A percentile compares a stretch with the other conserved stretches of the same genome.
Evolutionary conservation across 1,140 invertebrate species (phyloP).

Genomic region (Colletes latitarsis): DNA sequence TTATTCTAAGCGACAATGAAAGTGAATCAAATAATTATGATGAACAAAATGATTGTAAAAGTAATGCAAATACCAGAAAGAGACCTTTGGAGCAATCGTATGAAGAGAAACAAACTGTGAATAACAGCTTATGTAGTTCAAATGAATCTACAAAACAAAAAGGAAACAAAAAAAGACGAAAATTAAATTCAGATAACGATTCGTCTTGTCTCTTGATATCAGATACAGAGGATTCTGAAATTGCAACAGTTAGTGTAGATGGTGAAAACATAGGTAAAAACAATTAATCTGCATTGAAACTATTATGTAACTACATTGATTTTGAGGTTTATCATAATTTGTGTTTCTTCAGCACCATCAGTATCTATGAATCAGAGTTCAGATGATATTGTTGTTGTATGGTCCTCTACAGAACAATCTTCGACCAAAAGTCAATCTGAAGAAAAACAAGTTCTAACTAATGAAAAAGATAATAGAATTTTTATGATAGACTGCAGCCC

Average conservation of each 20-base stretch:
- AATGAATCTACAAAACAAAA: not conserved
- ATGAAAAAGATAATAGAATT: not conserved
- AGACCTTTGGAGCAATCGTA: not conserved
- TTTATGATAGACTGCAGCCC: conserved; percentile 16
- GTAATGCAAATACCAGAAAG: not conserved
- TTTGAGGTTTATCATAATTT: conserved; percentile 4
- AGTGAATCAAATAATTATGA: conserved; percentile 9
- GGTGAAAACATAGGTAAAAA: conserved; percentile 38
- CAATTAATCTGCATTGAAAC: not conserved
- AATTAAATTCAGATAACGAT: conserved; percentile 24
- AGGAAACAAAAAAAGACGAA: conserved; percentile 1
- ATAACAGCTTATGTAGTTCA: not conserved
- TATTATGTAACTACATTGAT: not conserved
- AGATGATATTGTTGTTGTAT: conserved; percentile 61
- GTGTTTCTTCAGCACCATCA: conserved; percentile 26
- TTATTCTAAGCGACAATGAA: conserved; percentile 58
- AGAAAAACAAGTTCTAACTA: not conserved
- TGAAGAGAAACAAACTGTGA: not conserved
- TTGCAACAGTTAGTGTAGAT: conserved; percentile 15
- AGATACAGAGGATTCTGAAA: not conserved
- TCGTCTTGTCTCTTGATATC: not conserved
- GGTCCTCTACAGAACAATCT: conserved; percentile 47
- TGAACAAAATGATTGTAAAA: not conserved
- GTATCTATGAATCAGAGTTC: conserved; percentile 7
- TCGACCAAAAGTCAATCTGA: not conserved